Base-by-base conservation (phyloP, 2,888 invertebrate species). In the Apotomis betuletana region DNA sequence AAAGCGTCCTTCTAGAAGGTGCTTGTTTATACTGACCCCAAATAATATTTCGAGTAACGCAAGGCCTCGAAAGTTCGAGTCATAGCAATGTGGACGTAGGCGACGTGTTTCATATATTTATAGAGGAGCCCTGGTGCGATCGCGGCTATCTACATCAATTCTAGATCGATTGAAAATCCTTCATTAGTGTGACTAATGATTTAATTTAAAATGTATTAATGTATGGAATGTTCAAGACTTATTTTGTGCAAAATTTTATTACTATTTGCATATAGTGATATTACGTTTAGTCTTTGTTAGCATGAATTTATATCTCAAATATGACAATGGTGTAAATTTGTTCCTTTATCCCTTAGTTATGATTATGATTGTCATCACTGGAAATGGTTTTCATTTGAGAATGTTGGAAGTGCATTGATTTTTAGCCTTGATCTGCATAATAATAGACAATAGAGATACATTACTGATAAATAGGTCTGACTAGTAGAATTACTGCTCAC, bases 161-260 rank as follows among this genome's bases (percentile, higher is more conserved):
- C 80, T 85, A 84, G 81, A 79, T 83, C 80, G 79, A 79, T 80
- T 81, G 52, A 46, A 67, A 82, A 82, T 81, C 82, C 80, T 77
- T 78, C 88, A 88, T 89, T 90, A 89, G 88, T 90, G 71, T 83
- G 84, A 90, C 87, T 88, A 88, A 89, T 90, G 87, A 77, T 85
- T 85, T 83, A 83, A 79, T 83, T 82, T 86, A 83, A 81, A 81
- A 71, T 69, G 78, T 82, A 83, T 80, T 75, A 75, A 79, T 82
- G 80, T 85, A 86, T 88, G 85, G 83, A 88, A 85, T 86, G 85
- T 88, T 89, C 80, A 85, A 85, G 82, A 87, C 84, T 85, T 87
- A 84, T 87, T 87, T 87, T 85, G 84, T 87, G 87, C 83, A 87
- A 86, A 85, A 85, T 80, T 86, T 82, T 80, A 87, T 85, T 86